phyloP scores from a whole-genome alignment of 35 echinoderm and acorn worm species.

The Heliocidaris tuberculata region DNA sequence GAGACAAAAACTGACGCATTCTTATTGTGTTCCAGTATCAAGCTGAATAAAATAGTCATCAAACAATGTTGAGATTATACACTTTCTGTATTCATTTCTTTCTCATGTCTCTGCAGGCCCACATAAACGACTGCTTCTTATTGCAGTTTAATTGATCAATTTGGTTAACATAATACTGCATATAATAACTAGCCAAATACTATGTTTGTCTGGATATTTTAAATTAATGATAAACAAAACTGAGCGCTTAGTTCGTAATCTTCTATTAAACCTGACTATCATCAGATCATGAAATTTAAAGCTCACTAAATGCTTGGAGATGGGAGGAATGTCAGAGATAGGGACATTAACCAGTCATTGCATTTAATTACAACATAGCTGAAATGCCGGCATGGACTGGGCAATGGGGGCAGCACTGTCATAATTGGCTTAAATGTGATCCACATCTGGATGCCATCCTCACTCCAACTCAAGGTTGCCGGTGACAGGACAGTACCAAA shows the following conservation, averaged over 20 bases:
- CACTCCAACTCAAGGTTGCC: background rate
- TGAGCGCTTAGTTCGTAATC: background rate
- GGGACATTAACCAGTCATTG: constrained; percentile 8
- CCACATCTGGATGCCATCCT: constrained; percentile 1
- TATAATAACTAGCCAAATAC: too few relatives aligned
- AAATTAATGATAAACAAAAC: too few relatives aligned
- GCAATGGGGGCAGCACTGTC: background rate
- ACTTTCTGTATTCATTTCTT: too few relatives aligned
- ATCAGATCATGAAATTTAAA: background rate
- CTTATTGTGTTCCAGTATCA: too few relatives aligned
- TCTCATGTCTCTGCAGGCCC: too few relatives aligned
- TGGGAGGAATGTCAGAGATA: background rate
- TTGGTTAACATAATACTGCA: too few relatives aligned
- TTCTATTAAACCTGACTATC: background rate
- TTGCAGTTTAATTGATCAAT: too few relatives aligned
- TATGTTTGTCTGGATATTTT: too few relatives aligned
- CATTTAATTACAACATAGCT: constrained; percentile 13
- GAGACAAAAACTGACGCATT: too few relatives aligned
- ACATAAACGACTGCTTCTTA: too few relatives aligned
- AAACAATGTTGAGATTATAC: too few relatives aligned
- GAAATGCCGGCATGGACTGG: background rate
- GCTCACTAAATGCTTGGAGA: background rate
- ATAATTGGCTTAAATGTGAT: background rate
- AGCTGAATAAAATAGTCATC: too few relatives aligned
- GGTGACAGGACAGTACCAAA: background rate